A percentile compares a stretch with the other conserved stretches of the same genome.
phyloP scores from a whole-genome alignment of 1,140 invertebrate genomes.

The Drosophila grimshawi region DNA sequence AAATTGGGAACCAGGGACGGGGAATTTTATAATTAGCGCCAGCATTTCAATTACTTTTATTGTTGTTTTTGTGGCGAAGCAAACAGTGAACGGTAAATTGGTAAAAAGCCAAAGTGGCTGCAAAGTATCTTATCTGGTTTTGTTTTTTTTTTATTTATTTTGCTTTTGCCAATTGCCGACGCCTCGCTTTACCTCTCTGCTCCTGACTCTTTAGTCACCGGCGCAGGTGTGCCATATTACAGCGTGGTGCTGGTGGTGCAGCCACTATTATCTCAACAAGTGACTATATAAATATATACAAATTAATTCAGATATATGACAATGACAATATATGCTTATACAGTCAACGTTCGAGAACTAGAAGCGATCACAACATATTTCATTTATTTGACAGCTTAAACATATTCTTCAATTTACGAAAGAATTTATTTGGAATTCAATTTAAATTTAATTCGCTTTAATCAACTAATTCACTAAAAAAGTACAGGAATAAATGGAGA shows the following conservation, averaged over 20 bases:
- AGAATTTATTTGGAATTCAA: too few species aligned
- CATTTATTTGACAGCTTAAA: too few species aligned
- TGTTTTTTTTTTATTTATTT: slow-evolving; percentile 1
- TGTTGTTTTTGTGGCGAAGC: slow-evolving; percentile 7
- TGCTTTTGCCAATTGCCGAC: slow-evolving; percentile 46
- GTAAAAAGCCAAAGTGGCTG: slow-evolving; percentile 36
- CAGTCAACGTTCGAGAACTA: neutral
- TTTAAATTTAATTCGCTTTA: too few species aligned
- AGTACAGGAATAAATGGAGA: too few species aligned
- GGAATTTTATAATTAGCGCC: slow-evolving; percentile 60
- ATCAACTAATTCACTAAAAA: too few species aligned
- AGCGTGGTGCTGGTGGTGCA: slow-evolving; percentile 20
- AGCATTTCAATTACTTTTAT: slow-evolving; percentile 67
- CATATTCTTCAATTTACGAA: too few species aligned
- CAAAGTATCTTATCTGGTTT: slow-evolving; percentile 75
- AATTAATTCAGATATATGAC: too few species aligned
- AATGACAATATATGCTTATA: neutral
- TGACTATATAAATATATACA: slow-evolving; percentile 8
- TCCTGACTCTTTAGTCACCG: slow-evolving; percentile 1
- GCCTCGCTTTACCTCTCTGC: neutral
- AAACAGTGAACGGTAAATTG: slow-evolving; percentile 24
- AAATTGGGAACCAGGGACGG: neutral
- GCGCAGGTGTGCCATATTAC: slow-evolving; percentile 39
- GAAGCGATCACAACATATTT: too few species aligned
- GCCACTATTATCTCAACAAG: slow-evolving; percentile 9